Base-by-base conservation (phyloP, 2,888 invertebrate species). In the Eristalinus aeneus region DNA sequence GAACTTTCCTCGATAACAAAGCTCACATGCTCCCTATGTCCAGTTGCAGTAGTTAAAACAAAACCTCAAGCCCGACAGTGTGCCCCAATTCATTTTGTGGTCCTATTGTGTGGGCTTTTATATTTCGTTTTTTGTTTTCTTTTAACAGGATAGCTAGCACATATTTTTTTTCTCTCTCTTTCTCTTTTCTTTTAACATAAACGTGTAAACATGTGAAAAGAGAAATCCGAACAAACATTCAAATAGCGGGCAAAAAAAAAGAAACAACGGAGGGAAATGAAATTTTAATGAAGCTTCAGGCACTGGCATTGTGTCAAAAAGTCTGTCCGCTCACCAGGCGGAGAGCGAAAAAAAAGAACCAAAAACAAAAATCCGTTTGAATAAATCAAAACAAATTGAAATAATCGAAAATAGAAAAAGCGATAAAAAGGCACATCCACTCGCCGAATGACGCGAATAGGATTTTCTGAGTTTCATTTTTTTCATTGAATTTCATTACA, bases 261-360 rank as follows among this genome's bases (percentile, higher is more conserved):
- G 11, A 61, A 71, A 34, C 53, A 63, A 73, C 12, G 34, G 58
- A 74, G 65, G 58, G 39, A 63, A 65, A 74, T 65, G 31, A 74
- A 74, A 74, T 11, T 65, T 32, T 39, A 56, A 74, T 65, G 65
- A 74, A 74, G 39, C 56, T 63, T 56, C 56, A 39, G 22, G 39
- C 58, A 12, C 58, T 74, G 74, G 74, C 74, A 65, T 22, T 23
- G 31, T 32, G 74, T 64, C 74, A 74, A 74, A 65, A 65, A 58
- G 39, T 65, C 58, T 22, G 36, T 65, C 39, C 36, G 20, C 39
- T 39, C 20, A 16, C 5, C 27, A 27, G 27, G 27, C 2, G n/a
- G 53, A 22, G 6, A 39, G 12, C 46, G 1, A 36, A 58, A 27
- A 60, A 20, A 12, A 36, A 31, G 36, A 60, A n/a, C n/a, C n/a